Evolutionary conservation across 2,888 invertebrate species (phyloP).

Genomic region (Netelia melanura): DNA sequence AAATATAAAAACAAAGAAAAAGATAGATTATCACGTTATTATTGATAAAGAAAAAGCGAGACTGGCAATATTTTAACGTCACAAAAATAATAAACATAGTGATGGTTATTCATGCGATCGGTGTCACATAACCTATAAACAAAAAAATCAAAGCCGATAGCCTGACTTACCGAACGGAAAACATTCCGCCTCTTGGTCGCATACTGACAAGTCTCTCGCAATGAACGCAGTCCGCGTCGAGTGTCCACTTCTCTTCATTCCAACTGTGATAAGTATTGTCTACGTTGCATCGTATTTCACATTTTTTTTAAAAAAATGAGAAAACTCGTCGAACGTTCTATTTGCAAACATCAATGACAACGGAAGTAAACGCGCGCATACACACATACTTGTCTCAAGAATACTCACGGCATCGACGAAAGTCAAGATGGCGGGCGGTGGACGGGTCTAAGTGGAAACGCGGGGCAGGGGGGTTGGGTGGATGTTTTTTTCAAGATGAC

Average conservation of each 20-base stretch:
- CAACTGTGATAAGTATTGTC: constrained; percentile 57
- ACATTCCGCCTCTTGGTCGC: constrained; percentile 45
- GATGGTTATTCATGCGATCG: constrained; percentile 14
- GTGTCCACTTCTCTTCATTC: background rate
- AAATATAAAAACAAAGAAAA: constrained; percentile 11
- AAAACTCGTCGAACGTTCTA: too few relatives aligned
- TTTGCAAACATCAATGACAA: background rate
- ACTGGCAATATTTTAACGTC: background rate
- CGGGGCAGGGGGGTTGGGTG: constrained; percentile 25
- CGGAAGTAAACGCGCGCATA: background rate
- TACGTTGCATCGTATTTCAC: too few relatives aligned
- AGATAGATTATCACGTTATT: constrained; percentile 9
- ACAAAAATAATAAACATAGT: constrained; percentile 17
- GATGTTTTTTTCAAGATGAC: constrained; percentile 30
- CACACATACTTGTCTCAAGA: background rate
- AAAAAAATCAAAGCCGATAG: constrained; percentile 35
- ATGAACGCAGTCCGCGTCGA: constrained; percentile 25
- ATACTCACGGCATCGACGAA: constrained; percentile 17
- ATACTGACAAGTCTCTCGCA: constrained; percentile 33
- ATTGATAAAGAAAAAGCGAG: background rate
- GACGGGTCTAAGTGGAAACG: constrained; percentile 9
- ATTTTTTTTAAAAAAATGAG: too few relatives aligned
- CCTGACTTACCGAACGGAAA: constrained; percentile 60
- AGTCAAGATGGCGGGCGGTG: constrained; percentile 42
- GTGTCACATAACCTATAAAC: constrained; percentile 33